Evolutionary conservation across 2,797 vertebrate species (phyloP), one percentile per base, ranked within the genome.

Genomic region (Cyclopterus lumpus): DNA sequence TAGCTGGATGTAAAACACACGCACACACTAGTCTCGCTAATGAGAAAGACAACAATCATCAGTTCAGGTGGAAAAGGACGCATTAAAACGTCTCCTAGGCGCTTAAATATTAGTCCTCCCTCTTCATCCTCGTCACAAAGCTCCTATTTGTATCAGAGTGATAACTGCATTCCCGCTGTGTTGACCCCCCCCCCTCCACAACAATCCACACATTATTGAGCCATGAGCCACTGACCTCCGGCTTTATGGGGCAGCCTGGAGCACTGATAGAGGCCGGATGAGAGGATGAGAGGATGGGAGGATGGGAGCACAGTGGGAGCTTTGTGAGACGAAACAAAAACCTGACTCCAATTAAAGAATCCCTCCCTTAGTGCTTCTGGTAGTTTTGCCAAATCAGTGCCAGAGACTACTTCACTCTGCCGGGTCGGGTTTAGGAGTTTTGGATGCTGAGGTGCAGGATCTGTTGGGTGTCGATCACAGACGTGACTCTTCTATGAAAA

Each of bases 311-410:
- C 44, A 46, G 81, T 79, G 34, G 54, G 55, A 51, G 77, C 87
- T 90, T 93, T 93, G 90, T 93, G 67, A 65, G 77, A 75, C 73
- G 62, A 85, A 82, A 93, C 88, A 93, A 93, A 92, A 85, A 87
- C 75, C 16, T n/a, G 57, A 2, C 71, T 87, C 88, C 83, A 91
- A 90, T 92, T 88, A 86, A 88, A 86, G 5, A 0, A 86, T 70
- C 59, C 49, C 2, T 49, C 36, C 61, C 74, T 44, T 40, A 55
- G 53, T 67, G 65, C 38, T 67, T 40, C 44, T 79, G 83, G 75
- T 79, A 1, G n/a, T 40, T n/a, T 38, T 67, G 75, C 86, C 11
- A 87, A 51, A 70, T 67, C 12, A 26, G 72, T 28, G 44, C 40
- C 75, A 66, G 11, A 63, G 67, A 53, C 16, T 1, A 64, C 4